Evolutionary conservation across 2,888 invertebrate species (phyloP).

Genomic region (Pyrocoelia pectoralis): DNA sequence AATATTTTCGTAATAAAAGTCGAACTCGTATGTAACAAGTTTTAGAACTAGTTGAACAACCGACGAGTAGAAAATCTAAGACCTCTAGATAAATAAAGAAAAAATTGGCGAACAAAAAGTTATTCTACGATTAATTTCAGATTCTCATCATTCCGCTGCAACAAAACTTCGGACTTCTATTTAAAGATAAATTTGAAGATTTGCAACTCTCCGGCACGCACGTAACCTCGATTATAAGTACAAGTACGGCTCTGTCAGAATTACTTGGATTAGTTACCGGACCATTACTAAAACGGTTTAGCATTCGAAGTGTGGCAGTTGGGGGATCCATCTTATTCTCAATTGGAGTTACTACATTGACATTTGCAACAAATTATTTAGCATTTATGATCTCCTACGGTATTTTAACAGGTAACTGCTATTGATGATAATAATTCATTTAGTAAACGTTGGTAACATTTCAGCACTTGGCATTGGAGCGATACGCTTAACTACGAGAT

Average conservation of each 20-base stretch:
- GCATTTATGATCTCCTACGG: background rate
- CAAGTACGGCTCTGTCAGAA: constrained; percentile 71
- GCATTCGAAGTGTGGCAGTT: background rate
- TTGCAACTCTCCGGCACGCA: constrained; percentile 65
- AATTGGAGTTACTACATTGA: background rate
- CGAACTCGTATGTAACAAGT: no score
- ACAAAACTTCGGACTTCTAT: constrained; percentile 68
- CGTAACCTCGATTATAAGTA: constrained; percentile 65
- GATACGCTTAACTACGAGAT: background rate
- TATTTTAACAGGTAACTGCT: background rate
- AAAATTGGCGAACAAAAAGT: no score
- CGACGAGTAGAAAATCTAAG: no score
- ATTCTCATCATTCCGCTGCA: background rate
- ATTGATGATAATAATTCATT: background rate
- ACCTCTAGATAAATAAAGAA: no score
- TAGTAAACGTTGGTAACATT: no score
- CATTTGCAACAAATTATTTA: background rate
- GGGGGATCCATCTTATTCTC: constrained; percentile 59
- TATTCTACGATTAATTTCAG: background rate
- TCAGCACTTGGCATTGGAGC: background rate
- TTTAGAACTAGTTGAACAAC: no score
- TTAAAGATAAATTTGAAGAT: constrained; percentile 65
- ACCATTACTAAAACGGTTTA: background rate
- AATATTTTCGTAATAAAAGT: no score
- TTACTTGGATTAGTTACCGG: constrained; percentile 68